A percentile compares a stretch with the other conserved stretches of the same genome.
Evolutionary conservation across 2,797 vertebrate species (phyloP).

Genomic region (Melanotaenia maccullochi): DNA sequence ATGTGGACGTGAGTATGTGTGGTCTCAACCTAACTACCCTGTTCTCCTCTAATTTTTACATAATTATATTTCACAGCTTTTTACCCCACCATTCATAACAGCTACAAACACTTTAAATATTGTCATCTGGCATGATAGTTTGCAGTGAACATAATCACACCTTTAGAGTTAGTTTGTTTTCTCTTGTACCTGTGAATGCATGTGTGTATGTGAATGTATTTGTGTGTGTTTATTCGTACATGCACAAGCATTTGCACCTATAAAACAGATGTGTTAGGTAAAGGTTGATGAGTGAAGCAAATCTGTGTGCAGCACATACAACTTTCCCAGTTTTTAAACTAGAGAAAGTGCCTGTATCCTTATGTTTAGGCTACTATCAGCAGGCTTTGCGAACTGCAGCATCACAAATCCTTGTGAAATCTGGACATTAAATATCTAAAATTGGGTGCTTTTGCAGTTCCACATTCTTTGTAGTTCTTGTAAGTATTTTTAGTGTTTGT

Average conservation of each 20-base stretch:
- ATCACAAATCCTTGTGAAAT: slow-evolving; percentile 61
- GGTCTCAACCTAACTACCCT: not conserved
- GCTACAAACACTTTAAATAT: not conserved
- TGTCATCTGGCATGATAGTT: slow-evolving; percentile 4
- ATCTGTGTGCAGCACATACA: slow-evolving; percentile 46
- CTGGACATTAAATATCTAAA: slow-evolving; percentile 47
- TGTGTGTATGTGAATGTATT: not conserved
- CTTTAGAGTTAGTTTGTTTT: too few species aligned
- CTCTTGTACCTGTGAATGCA: too few species aligned
- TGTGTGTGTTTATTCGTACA: slow-evolving; percentile 13
- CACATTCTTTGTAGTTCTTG: slow-evolving; percentile 30
- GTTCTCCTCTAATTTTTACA: not conserved
- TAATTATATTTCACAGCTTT: slow-evolving; percentile 7
- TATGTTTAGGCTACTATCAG: slow-evolving; percentile 15
- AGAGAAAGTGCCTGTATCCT: slow-evolving; percentile 49
- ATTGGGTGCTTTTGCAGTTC: slow-evolving; percentile 39
- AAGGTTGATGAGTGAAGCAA: slow-evolving; percentile 68
- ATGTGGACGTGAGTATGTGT: not conserved
- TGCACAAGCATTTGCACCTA: slow-evolving; percentile 1
- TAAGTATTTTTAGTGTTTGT: slow-evolving; percentile 47
- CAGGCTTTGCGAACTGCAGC: not conserved
- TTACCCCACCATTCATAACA: slow-evolving; percentile 2
- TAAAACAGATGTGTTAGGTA: slow-evolving; percentile 64
- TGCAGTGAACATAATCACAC: not conserved
- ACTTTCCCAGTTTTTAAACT: slow-evolving; percentile 71